Conservation (phyloP, 1,140 invertebrate genomes). For the Drosophila erecta region DNA sequence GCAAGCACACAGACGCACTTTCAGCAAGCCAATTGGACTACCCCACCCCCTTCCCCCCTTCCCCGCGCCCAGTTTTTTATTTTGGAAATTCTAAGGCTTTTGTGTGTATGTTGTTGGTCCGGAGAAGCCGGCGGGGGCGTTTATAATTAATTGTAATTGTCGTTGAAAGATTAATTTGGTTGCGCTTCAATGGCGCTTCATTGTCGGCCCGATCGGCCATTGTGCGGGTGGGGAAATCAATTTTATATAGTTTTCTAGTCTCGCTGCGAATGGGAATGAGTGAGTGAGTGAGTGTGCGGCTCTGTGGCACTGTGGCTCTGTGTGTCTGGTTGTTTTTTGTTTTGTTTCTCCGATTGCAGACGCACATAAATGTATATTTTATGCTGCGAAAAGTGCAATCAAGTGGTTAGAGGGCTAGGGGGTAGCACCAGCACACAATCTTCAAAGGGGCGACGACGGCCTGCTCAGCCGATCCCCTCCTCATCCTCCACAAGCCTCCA, state of each 20-base stretch:
- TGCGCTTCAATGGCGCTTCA: slow-evolving; percentile 83
- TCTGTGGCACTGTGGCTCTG: neutral
- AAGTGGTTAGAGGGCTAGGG: slow-evolving; percentile 62
- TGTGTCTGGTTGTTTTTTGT: slow-evolving; percentile 13
- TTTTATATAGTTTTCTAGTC: slow-evolving; percentile 71
- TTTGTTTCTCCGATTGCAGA: slow-evolving; percentile 26
- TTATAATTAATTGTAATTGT: slow-evolving; percentile 84
- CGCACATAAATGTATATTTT: slow-evolving; percentile 78
- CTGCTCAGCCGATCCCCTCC: slow-evolving; percentile 30
- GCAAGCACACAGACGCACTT: slow-evolving; percentile 17
- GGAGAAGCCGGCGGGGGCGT: slow-evolving; percentile 63
- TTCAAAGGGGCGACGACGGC: slow-evolving; percentile 72
- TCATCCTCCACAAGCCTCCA: neutral
- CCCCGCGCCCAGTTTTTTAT: slow-evolving; percentile 11
- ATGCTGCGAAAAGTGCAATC: slow-evolving; percentile 81
- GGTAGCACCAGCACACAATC: slow-evolving; percentile 50
- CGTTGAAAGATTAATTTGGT: slow-evolving; percentile 83
- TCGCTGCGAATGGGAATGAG: neutral
- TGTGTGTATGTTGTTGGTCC: slow-evolving; percentile 49
- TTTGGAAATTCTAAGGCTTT: slow-evolving; percentile 48
- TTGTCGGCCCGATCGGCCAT: slow-evolving; percentile 52
- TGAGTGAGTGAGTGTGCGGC: too few relatives aligned
- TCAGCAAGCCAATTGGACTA: slow-evolving; percentile 31
- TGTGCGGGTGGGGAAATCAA: slow-evolving; percentile 73
- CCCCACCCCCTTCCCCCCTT: neutral